Percentiles rank a stretch among this genome's conserved stretches.
Evolutionary conservation across 2,888 invertebrate genomes (phyloP).

Genomic region (Chloroclystis v-ata): DNA sequence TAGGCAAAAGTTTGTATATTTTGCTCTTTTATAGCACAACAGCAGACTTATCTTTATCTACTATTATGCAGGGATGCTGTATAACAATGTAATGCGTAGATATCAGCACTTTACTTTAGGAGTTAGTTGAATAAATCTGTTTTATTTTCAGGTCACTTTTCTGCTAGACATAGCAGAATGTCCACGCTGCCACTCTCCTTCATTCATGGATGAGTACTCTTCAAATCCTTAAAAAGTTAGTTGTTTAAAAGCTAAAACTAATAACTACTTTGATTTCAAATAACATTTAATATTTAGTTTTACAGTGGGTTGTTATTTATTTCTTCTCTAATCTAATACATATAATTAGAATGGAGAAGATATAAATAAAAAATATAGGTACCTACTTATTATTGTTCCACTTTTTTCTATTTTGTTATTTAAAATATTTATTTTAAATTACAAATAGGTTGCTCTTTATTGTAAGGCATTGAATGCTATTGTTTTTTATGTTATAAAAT

Average conservation of each 20-base stretch:
- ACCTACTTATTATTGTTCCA: neutral
- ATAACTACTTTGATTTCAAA: neutral
- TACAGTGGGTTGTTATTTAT: too few relatives aligned
- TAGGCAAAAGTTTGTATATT: too few relatives aligned
- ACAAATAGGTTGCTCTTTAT: neutral
- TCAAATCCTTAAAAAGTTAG: slow-evolving; percentile 27
- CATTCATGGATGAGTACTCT: slow-evolving; percentile 60
- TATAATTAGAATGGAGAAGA: neutral
- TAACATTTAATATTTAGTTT: too few relatives aligned
- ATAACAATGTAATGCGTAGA: too few relatives aligned
- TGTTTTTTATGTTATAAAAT: slow-evolving; percentile 1
- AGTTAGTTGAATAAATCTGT: neutral
- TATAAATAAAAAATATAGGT: neutral
- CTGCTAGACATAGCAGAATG: slow-evolving; percentile 70
- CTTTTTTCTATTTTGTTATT: slow-evolving; percentile 10
- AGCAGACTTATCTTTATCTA: too few relatives aligned
- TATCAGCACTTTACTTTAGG: too few relatives aligned
- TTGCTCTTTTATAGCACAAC: too few relatives aligned
- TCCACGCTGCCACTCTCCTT: slow-evolving; percentile 64
- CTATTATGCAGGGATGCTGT: too few relatives aligned
- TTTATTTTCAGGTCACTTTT: slow-evolving; percentile 60
- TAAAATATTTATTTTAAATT: slow-evolving; percentile 12
- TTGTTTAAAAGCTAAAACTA: neutral
- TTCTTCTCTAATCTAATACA: too few relatives aligned
- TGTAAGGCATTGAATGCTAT: slow-evolving; percentile 1